Percentiles rank a stretch among this genome's conserved stretches.
Evolutionary conservation across 2,888 invertebrate species (phyloP).

Genomic region (Diarsia brunnea): DNA sequence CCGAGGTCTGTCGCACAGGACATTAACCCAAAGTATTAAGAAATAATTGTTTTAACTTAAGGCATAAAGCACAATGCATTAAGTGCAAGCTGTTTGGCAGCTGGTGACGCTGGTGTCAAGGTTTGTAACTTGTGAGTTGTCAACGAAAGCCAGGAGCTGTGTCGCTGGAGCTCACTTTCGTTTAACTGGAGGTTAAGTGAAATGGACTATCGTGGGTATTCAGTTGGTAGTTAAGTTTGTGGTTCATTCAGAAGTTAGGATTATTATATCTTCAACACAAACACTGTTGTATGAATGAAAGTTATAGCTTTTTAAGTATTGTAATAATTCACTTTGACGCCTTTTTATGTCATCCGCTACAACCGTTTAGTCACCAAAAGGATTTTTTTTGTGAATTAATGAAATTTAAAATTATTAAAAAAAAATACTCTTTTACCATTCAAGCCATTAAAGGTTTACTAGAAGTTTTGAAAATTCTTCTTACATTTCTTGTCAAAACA

Average conservation of each 20-base stretch:
- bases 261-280: not conserved
- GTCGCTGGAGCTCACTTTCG: slow-evolving; percentile 40
- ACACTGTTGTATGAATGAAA: not conserved
- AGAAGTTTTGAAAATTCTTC: no score
- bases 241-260: not conserved
- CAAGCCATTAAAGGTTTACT: no score
- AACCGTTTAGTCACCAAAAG: not conserved
- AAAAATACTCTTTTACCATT: no score
- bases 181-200: slow-evolving; percentile 49
- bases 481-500: no score
- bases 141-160: slow-evolving; percentile 51
- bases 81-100: slow-evolving; percentile 38
- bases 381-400: no score
- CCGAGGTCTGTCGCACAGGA: slow-evolving; percentile 53
- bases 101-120: slow-evolving; percentile 60
- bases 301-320: not conserved
- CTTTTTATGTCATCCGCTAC: not conserved
- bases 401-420: no score
- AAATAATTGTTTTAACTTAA: slow-evolving; percentile 18
- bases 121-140: slow-evolving; percentile 40
- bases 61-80: slow-evolving; percentile 26
- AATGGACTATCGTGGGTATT: slow-evolving; percentile 11
- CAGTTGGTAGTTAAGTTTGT: not conserved
- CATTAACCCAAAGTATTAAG: slow-evolving; percentile 54
- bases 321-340: not conserved